Base-by-base conservation (phyloP, 2,797 vertebrate genomes). In the Gymnopithys bicolor region DNA sequence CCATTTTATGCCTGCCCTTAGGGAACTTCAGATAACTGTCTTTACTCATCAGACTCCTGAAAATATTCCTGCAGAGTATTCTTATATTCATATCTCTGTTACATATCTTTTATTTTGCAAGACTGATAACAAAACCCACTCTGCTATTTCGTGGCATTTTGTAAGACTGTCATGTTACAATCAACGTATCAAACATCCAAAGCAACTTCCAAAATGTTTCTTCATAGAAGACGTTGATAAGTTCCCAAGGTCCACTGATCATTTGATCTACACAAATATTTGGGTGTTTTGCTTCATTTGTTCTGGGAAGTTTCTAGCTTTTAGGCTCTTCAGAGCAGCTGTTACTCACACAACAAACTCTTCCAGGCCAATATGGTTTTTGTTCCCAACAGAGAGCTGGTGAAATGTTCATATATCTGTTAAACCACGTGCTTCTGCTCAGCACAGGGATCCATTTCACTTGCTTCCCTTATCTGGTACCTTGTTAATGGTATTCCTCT, bases 401-500 rank as follows among this genome's bases (percentile, higher is more conserved):
- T 30, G 28, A 66, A 90, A 52, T 58, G 9, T 10, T 71, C 5
- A 3, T 30, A 3, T 21, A 43, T n/a, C 15, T 59, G 4, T 63
- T 59, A 76, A 69, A 52, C 7, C 8, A 2, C 18, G 28, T 56
- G 22, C 7, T 76, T 5, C 7, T 27, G 73, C 19, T 81, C 62
- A 71, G 27, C 39, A 76, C 19, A 52, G 39, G 60, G 35, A 84
- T 43, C 37, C 19, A 73, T 92, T 89, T 92, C 75, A 87, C 18
- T 28, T 56, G 9, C 24, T 56, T 78, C 18, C n/a, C 22, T 94
- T 79, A 56, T 82, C 66, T 80, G 13, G 19, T 64, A 64, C 19
- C n/a, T 81, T 66, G 32, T 30, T 69, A 69, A 66, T 10, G 11
- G 5, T 41, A 55, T 45, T 74, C 9, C 17, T 48, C 35, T 76